phyloP scores from a whole-genome alignment of 2,888 invertebrate genomes.

The Mythimna vitellina region DNA sequence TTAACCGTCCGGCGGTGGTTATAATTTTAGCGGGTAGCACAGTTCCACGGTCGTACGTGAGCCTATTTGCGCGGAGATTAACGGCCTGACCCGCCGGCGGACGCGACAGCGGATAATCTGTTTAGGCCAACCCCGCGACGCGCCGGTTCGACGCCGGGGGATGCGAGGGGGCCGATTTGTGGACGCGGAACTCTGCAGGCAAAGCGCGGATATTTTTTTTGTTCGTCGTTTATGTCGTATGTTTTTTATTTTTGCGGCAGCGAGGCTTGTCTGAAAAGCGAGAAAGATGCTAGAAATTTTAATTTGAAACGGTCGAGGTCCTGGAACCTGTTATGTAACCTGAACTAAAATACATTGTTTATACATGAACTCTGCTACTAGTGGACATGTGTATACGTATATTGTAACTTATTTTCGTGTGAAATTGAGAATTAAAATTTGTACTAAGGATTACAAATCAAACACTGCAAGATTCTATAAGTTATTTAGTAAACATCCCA shows the following conservation, averaged over 20 bases:
- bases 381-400: too few relatives aligned
- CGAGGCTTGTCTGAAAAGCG: constrained; percentile 10
- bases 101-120: constrained; percentile 76
- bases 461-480: neutral
- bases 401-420: too few relatives aligned
- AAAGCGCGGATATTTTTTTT: constrained; percentile 18
- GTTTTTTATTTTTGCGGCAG: constrained; percentile 30
- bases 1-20: constrained; percentile 67
- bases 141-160: constrained; percentile 53
- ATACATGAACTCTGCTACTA: too few relatives aligned
- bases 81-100: constrained; percentile 73
- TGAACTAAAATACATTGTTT: neutral
- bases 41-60: constrained; percentile 76
- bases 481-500: constrained; percentile 6
- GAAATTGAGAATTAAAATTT: too few relatives aligned
- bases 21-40: constrained; percentile 74
- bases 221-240: neutral
- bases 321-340: neutral
- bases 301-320: neutral
- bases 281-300: constrained; percentile 10
- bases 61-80: constrained; percentile 84
- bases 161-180: constrained; percentile 58
- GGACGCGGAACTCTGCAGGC: constrained; percentile 50
- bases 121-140: constrained; percentile 69
- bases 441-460: too few relatives aligned